A percentile compares a stretch with the other conserved stretches of the same genome.
Evolutionary conservation across 2,113 vertebrate species (phyloP).

Genomic region (Hystrix brachyura): DNA sequence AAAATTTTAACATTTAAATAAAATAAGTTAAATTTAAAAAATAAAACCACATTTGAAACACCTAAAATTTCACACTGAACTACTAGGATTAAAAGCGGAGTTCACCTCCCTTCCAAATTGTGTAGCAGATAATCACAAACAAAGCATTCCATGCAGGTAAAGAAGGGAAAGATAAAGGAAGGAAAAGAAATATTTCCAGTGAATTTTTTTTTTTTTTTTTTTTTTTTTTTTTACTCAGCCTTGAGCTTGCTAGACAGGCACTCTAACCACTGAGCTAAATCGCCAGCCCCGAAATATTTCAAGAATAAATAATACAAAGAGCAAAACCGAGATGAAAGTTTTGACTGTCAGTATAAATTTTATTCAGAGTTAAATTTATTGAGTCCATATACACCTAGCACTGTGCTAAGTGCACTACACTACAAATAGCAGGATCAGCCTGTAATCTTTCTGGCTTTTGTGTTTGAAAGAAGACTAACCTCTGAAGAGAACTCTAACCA

Average conservation of each 20-base stretch:
- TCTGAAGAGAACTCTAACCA: neutral
- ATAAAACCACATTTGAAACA: neutral
- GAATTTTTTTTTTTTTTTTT: too few species aligned
- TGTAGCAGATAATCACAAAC: neutral
- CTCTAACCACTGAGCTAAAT: too few species aligned
- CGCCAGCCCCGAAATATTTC: neutral
- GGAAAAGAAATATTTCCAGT: neutral
- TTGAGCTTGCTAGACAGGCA: too few species aligned
- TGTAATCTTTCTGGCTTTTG: neutral
- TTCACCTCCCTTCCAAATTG: conserved; percentile 21
- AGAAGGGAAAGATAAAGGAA: neutral
- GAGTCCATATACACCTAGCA: neutral
- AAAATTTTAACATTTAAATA: neutral
- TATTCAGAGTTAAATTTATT: neutral
- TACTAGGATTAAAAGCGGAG: conserved; percentile 1
- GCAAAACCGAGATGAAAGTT: neutral
- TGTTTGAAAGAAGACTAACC: neutral
- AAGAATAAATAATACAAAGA: conserved; percentile 22
- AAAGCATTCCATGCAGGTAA: neutral
- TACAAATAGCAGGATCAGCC: neutral
- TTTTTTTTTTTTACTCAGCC: too few species aligned
- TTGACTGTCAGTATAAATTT: neutral
- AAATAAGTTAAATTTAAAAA: neutral
- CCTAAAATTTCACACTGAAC: neutral
- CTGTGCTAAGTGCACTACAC: neutral